Evolutionary conservation across 2,888 invertebrate genomes (phyloP).

Genomic region (Dioctria rufipes): DNA sequence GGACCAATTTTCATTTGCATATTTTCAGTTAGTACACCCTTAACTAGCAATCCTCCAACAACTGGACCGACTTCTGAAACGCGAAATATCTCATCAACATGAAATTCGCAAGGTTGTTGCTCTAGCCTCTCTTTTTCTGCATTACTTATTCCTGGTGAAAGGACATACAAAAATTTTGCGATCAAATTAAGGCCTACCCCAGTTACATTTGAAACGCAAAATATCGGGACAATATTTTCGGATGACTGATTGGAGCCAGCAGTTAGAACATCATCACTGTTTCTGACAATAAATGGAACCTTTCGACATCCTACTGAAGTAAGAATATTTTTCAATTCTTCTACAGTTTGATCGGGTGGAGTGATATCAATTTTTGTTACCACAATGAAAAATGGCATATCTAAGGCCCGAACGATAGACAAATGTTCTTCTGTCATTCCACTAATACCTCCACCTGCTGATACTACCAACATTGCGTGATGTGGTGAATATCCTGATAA

Average conservation of each 20-base stretch:
- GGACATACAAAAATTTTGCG: constrained; percentile 88
- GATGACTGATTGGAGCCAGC: constrained; percentile 78
- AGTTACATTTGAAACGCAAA: constrained; percentile 91
- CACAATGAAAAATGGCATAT: constrained; percentile 93
- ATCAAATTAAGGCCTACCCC: constrained; percentile 88
- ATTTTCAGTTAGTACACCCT: constrained; percentile 91
- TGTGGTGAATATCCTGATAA: constrained; percentile 95
- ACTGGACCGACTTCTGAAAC: constrained; percentile 88
- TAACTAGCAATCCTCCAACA: constrained; percentile 86
- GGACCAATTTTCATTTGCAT: constrained; percentile 84
- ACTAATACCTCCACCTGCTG: constrained; percentile 84
- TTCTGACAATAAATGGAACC: constrained; percentile 78
- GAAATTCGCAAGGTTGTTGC: constrained; percentile 85
- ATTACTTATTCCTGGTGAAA: constrained; percentile 78
- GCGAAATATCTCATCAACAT: constrained; percentile 95
- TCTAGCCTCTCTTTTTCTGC: constrained; percentile 81
- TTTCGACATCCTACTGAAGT: constrained; percentile 78
- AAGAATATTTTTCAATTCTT: constrained; percentile 76
- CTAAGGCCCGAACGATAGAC: constrained; percentile 84
- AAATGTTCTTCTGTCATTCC: constrained; percentile 93
- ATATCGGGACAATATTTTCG: constrained; percentile 82
- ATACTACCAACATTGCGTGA: constrained; percentile 89
- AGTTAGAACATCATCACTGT: constrained; percentile 82
- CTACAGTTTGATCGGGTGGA: constrained; percentile 73
- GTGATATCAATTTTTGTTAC: constrained; percentile 94